A percentile compares a stretch with the other conserved stretches of the same genome.
Conservation (phyloP, 2,113 vertebrate genomes). For the Antidorcas marsupialis region DNA sequence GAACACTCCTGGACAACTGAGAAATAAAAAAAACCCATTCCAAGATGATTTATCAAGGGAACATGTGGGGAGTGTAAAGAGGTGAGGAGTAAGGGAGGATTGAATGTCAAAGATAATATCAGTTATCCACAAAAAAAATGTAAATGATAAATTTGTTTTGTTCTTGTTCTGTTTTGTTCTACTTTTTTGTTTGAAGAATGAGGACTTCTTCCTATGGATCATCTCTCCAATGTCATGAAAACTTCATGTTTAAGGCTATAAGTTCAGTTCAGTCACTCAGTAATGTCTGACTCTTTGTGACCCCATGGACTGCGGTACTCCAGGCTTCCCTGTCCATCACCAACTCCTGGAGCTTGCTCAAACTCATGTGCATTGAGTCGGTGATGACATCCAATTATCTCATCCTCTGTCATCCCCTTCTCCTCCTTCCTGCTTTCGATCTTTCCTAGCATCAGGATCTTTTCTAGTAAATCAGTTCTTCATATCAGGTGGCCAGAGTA, state of each 20-base stretch:
- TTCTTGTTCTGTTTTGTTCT: not conserved
- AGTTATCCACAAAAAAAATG: not conserved
- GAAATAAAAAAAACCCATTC: conserved; percentile 5
- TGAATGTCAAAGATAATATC: conserved; percentile 30
- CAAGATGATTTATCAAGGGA: conserved; percentile 24
- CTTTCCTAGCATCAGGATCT: not conserved
- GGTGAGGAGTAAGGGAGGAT: not conserved
- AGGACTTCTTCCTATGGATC: not conserved
- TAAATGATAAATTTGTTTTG: not conserved
- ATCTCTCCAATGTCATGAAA: not conserved
- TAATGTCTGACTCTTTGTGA: not conserved
- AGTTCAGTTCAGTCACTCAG: not conserved
- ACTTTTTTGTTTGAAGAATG: not conserved
- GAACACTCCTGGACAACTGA: conserved; percentile 46
- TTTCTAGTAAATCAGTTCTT: not conserved
- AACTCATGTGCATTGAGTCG: not conserved
- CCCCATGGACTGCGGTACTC: rapidly evolving
- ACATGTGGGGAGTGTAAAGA: not conserved
- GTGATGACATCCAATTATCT: not conserved
- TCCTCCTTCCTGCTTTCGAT: not conserved
- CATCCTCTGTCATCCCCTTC: not conserved
- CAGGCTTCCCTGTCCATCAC: not conserved
- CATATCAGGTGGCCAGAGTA: not conserved
- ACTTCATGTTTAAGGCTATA: not conserved
- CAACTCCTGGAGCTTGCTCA: not conserved